These are phyloP conservation scores for Agapornis roseicollis DNA, from an alignment of 2,113 vertebrate species.

Conservation along the genomic window DNA sequence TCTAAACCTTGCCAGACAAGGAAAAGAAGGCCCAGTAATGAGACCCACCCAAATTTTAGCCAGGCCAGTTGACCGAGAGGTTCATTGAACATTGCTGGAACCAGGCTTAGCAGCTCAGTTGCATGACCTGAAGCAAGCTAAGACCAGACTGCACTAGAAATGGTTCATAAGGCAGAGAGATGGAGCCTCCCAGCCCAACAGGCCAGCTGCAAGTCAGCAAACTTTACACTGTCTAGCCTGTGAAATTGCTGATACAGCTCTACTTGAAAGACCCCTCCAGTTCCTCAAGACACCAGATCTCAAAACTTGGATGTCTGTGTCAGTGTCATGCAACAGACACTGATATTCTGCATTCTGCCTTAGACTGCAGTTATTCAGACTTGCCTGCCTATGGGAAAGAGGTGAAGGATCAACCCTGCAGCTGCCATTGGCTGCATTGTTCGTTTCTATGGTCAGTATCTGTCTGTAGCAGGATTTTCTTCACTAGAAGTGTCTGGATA, in stretches of 20 bases:
- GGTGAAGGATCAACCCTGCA: not conserved
- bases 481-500: not conserved
- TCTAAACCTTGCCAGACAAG: not conserved
- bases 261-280: not conserved
- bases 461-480: not conserved
- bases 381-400: not conserved
- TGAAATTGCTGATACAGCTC: not conserved
- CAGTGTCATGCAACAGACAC: not conserved
- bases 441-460: not conserved
- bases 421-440: not conserved
- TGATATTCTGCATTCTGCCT: not conserved
- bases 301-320: not conserved
- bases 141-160: not conserved
- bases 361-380: not conserved
- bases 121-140: not conserved
- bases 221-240: not conserved
- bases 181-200: not conserved
- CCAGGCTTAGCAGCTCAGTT: not conserved
- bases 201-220: not conserved
- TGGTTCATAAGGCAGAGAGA: not conserved
- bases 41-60: not conserved
- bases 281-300: not conserved
- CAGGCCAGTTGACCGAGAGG: not conserved
- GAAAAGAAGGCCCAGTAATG: not conserved
- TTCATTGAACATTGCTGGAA: not conserved